phyloP scores from a whole-genome alignment of 2,888 invertebrate genomes.

The Hydriomena furcata region DNA sequence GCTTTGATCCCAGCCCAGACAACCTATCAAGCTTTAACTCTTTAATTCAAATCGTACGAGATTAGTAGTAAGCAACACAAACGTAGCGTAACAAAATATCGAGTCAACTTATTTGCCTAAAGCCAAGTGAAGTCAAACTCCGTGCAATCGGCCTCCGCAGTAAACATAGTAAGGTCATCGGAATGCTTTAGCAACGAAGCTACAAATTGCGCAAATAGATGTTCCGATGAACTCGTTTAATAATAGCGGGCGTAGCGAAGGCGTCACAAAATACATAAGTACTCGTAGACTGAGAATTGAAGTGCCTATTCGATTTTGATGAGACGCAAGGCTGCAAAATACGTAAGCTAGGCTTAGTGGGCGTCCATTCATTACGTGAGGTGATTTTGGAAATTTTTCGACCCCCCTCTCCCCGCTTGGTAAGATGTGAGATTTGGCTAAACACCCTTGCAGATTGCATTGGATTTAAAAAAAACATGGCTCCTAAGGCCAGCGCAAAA shows the following conservation, averaged over 20 bases:
- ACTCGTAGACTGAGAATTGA: constrained; percentile 54
- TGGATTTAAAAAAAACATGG: no score
- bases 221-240: constrained; percentile 83
- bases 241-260: constrained; percentile 79
- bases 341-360: no score
- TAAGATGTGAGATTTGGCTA: no score
- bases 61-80: constrained; percentile 1
- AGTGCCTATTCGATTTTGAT: constrained; percentile 41
- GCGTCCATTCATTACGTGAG: no score
- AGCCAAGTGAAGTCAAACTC: constrained; percentile 26
- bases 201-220: constrained; percentile 82
- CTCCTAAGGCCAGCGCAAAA: no score
- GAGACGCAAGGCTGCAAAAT: constrained; percentile 63
- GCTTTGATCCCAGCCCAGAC: no score
- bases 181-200: constrained; percentile 72
- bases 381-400: no score
- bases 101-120: constrained; percentile 10
- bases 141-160: constrained; percentile 42
- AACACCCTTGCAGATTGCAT: no score
- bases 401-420: no score
- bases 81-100: constrained; percentile 2
- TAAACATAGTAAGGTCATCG: constrained; percentile 69
- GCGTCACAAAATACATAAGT: constrained; percentile 67
- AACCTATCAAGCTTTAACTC: no score
- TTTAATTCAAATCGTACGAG: not conserved